These are phyloP conservation scores for Diacarnus erythraeanus DNA, from an alignment of 37 sponge, comb jelly and placozoan genomes.

Conservation along the genomic window DNA sequence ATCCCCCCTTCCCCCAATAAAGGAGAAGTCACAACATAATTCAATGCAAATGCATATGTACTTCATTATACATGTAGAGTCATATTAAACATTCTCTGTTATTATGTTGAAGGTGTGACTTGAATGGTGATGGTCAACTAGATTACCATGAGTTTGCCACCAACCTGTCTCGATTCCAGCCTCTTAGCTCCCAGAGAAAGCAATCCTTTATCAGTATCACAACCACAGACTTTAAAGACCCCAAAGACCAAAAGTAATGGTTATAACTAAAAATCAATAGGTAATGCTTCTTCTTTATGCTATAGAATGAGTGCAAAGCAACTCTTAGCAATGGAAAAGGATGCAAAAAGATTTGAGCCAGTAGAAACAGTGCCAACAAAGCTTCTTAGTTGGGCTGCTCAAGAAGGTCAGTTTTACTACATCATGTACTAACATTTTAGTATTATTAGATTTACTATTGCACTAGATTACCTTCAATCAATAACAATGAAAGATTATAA, in stretches of 20 bases:
- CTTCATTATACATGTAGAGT: too few species aligned
- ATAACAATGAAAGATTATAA: slow-evolving; percentile 58
- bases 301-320: slow-evolving; percentile 51
- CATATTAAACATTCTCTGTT: too few species aligned
- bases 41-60: too few species aligned
- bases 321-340: slow-evolving; percentile 37
- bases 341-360: slow-evolving; percentile 40
- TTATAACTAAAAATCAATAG: not conserved
- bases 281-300: not conserved
- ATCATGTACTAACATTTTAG: not conserved
- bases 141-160: slow-evolving; percentile 86
- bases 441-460: not conserved
- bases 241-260: slow-evolving; percentile 40
- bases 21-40: too few species aligned
- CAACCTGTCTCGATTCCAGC: slow-evolving; percentile 53
- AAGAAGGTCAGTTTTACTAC: slow-evolving; percentile 18
- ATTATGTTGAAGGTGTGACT: slow-evolving; percentile 49
- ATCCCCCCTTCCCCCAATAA: too few species aligned
- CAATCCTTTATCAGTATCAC: slow-evolving; percentile 16
- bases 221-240: slow-evolving; percentile 50
- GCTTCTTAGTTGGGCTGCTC: slow-evolving; percentile 29
- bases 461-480: slow-evolving; percentile 32
- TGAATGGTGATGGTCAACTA: slow-evolving; percentile 69
- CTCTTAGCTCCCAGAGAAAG: not conserved
- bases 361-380: slow-evolving; percentile 24